A percentile compares a stretch with the other conserved stretches of the same genome.
These are phyloP conservation scores for Corvus cornix DNA, from an alignment of 2,113 vertebrate genomes.

Conservation along the genomic window DNA sequence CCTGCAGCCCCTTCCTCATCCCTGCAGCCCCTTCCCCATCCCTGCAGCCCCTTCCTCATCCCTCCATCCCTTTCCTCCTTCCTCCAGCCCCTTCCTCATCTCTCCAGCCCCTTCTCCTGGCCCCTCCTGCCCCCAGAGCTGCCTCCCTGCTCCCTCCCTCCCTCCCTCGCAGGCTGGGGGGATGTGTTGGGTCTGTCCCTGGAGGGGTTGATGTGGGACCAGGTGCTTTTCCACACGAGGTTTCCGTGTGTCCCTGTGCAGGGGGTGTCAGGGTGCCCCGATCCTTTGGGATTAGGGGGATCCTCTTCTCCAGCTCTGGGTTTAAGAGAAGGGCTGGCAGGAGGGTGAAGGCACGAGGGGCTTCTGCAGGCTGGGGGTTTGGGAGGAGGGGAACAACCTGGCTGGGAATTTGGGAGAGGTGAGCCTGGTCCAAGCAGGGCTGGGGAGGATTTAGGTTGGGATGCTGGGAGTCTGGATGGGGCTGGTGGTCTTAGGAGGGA, in stretches of 20 bases:
- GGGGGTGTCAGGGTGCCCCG: not conserved
- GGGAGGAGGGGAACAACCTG: not conserved
- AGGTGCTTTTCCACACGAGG: accelerated
- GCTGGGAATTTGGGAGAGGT: not conserved
- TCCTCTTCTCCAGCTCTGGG: not conserved
- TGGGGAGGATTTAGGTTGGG: not conserved
- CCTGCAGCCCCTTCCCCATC: not conserved
- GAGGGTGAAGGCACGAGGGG: too few species aligned
- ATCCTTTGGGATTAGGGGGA: not conserved
- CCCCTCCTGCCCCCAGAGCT: not conserved
- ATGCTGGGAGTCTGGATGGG: not conserved
- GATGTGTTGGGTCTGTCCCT: not conserved
- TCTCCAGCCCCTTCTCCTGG: not conserved
- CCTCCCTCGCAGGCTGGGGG: not conserved
- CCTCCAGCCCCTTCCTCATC: not conserved
- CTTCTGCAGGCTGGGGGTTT: not conserved
- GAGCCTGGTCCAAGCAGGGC: not conserved
- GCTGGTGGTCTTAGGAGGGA: not conserved
- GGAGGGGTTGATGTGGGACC: not conserved
- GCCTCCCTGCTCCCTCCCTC: not conserved
- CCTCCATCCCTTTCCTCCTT: not conserved
- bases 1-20: too few species aligned
- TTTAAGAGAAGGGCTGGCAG: not conserved
- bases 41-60: not conserved
- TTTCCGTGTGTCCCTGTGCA: not conserved